Percentiles rank a stretch among this genome's conserved stretches.
Evolutionary conservation across 2,113 vertebrate genomes (phyloP).

Genomic region (Cyrtonyx montezumae): DNA sequence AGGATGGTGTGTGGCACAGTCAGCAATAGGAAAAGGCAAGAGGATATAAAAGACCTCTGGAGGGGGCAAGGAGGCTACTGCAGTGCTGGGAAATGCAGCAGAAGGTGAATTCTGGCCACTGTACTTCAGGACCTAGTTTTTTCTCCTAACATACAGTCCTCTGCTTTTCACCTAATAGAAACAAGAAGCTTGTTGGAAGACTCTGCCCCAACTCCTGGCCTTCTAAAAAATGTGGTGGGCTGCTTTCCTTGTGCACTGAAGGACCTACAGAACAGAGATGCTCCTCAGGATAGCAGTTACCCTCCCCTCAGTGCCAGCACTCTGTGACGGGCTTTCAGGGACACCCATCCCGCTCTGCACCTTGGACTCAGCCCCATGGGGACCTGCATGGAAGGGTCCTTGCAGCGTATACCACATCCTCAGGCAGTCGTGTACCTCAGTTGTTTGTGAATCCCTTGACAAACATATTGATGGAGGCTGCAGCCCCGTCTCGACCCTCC

Average conservation of each 20-base stretch:
- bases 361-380: not conserved
- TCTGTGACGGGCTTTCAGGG: too few species aligned
- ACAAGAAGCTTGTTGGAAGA: not conserved
- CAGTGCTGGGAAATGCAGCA: not conserved
- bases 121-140: not conserved
- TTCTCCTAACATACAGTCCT: not conserved
- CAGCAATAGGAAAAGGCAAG: not conserved
- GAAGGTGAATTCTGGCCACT: not conserved
- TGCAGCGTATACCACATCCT: rapidly evolving
- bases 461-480: not conserved
- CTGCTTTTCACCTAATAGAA: not conserved
- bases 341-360: not conserved
- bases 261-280: not conserved
- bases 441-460: not conserved
- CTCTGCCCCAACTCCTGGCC: not conserved
- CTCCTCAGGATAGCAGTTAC: not conserved
- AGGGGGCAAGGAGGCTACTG: rapidly evolving
- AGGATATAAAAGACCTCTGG: not conserved
- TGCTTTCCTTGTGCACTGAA: not conserved
- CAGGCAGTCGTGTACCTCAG: rapidly evolving
- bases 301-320: rapidly evolving
- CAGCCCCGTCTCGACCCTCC: rapidly evolving
- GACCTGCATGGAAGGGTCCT: not conserved
- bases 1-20: not conserved
- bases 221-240: not conserved